These are phyloP conservation scores for Pristionchus fissidentatus DNA, from an alignment of 2,888 invertebrate species.

Conservation along the genomic window DNA sequence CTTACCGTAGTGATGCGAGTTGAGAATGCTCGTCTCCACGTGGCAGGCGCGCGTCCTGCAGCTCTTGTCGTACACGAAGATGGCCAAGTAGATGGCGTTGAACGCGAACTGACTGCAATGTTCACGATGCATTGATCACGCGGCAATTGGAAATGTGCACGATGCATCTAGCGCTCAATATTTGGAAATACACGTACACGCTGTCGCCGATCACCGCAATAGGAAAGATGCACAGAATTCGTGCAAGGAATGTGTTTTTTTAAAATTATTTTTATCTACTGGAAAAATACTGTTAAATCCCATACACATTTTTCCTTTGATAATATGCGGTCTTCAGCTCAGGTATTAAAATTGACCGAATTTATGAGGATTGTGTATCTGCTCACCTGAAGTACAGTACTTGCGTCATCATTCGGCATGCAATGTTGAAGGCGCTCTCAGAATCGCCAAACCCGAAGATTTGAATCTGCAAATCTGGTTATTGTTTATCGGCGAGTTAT, in stretches of 20 bases:
- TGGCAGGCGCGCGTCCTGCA: slow-evolving; percentile 43
- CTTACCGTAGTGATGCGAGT: slow-evolving; percentile 36
- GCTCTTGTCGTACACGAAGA: slow-evolving; percentile 57
- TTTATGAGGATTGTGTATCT: neutral
- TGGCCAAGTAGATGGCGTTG: slow-evolving; percentile 56
- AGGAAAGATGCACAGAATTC: too few species aligned
- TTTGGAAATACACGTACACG: too few species aligned
- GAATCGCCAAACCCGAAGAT: slow-evolving; percentile 7
- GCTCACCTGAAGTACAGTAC: slow-evolving; percentile 54
- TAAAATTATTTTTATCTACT: too few species aligned
- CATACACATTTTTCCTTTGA: too few species aligned
- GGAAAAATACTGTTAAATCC: neutral
- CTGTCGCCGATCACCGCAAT: too few species aligned
- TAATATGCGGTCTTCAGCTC: too few species aligned
- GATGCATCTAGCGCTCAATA: too few species aligned
- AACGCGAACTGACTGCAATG: slow-evolving; percentile 56
- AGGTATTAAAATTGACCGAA: too few species aligned
- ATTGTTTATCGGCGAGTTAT: neutral
- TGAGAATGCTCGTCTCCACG: slow-evolving; percentile 40
- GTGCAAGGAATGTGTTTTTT: too few species aligned
- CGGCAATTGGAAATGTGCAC: neutral
- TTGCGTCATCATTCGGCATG: slow-evolving; percentile 53
- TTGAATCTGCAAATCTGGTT: neutral
- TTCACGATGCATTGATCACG: neutral
- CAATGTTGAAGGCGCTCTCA: slow-evolving; percentile 34